phyloP scores from a whole-genome alignment of 1,140 invertebrate genomes.

The Pollicipes pollicipes region DNA sequence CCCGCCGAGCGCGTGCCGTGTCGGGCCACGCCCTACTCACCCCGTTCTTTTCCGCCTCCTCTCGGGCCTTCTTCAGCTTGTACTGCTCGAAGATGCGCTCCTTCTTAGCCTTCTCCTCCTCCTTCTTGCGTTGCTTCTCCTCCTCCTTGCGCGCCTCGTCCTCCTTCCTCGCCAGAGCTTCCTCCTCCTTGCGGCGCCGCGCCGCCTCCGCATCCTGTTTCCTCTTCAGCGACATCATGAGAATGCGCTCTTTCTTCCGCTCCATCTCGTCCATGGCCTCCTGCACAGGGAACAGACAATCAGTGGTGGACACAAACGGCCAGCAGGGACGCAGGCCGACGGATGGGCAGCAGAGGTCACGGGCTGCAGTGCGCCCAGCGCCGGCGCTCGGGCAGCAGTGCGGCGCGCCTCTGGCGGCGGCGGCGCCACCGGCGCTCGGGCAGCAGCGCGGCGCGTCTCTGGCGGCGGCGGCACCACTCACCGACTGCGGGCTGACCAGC shows the following conservation, averaged over 20 bases:
- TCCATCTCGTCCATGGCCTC: constrained; percentile 16
- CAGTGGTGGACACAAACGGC: too few species aligned
- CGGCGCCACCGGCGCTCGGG: too few species aligned
- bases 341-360: too few species aligned
- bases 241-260: constrained; percentile 21
- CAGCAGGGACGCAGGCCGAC: too few species aligned
- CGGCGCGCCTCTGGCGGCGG: too few species aligned
- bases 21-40: too few species aligned
- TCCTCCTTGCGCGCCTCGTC: constrained; percentile 71
- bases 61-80: constrained; percentile 81
- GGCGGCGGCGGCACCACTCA: not conserved
- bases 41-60: constrained; percentile 66
- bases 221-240: constrained; percentile 19
- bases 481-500: not conserved
- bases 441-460: too few species aligned
- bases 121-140: constrained; percentile 63
- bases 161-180: constrained; percentile 37
- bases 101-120: constrained; percentile 69
- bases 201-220: constrained; percentile 56
- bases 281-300: not conserved
- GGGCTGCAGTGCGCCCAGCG: too few species aligned
- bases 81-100: constrained; percentile 83
- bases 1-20: too few species aligned
- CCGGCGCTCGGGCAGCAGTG: too few species aligned
- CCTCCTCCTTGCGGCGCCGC: constrained; percentile 46